Base-by-base conservation (phyloP, 2,797 vertebrate genomes). In the Ptychadena robeensis region DNA sequence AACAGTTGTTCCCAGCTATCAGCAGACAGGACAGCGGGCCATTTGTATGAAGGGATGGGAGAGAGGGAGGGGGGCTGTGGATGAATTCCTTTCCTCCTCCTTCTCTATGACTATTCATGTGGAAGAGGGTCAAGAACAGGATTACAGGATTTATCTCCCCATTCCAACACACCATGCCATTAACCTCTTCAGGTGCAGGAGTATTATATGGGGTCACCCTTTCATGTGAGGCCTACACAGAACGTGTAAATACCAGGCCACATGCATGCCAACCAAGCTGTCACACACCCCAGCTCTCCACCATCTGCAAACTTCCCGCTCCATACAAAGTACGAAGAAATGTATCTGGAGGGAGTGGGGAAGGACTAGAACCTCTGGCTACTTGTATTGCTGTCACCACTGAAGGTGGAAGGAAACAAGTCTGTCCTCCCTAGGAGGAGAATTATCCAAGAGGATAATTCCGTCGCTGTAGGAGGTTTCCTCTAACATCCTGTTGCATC, bases 21-120 rank as follows among this genome's bases (percentile, higher is more conserved):
- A 85, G 28, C 71, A 75, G 78, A 85, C 44, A 76, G 73, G 65
- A 85, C 78, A 81, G 83, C 78, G 40, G 72, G 2, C 30, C 72
- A 37, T 74, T 80, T 85, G 78, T 85, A 81, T 75, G 38, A 53
- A 70, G 31, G 66, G 71, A 81, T 57, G 40, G 2, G 31, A 68
- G 64, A 35, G 48, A 25, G 40, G 64, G 31, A 25, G 77, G 71
- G 64, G 66, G 77, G 27, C 65, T 81, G 68, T 65, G 66, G 72
- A 85, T 85, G 78, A 81, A 85, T 85, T 53, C 78, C 72, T 65
- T 71, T 65, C 78, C 83, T 81, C 82, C 71, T 84, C 82, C 71
- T 85, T 61, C 59, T 75, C 35, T 53, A 74, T 7, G 71, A 67
- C 82, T 75, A 80, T 84, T 80, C 82, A 84, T 80, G 82, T 80